phyloP scores from a whole-genome alignment of 2,113 vertebrate species.

The Lutjanus erythropterus region DNA sequence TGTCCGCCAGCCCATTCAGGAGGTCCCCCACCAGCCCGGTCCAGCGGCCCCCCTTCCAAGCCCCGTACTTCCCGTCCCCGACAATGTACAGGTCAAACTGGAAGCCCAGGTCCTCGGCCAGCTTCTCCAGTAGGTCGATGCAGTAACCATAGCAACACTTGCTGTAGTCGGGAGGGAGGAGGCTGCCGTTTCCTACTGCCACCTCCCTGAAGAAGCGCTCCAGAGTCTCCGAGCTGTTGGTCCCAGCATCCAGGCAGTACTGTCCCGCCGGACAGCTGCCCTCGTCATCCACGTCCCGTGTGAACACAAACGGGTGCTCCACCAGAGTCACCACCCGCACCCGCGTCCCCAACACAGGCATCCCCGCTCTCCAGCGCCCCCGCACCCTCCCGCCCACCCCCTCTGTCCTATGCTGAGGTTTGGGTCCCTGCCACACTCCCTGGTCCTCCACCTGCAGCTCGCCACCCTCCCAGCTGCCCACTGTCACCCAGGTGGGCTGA shows the following conservation, averaged over 20 bases:
- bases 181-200: conserved; percentile 77
- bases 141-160: conserved; percentile 95
- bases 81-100: conserved; percentile 93
- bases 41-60: conserved; percentile 91
- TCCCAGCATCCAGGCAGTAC: conserved; percentile 90
- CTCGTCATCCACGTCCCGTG: conserved; percentile 89
- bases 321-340: conserved; percentile 92
- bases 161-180: conserved; percentile 76
- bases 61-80: conserved; percentile 92
- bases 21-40: conserved; percentile 93
- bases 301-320: conserved; percentile 94
- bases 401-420: conserved; percentile 50
- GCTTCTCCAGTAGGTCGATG: conserved; percentile 92
- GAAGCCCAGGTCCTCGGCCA: conserved; percentile 90
- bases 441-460: conserved; percentile 86
- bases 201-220: conserved; percentile 86
- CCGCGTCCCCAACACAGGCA: conserved; percentile 59
- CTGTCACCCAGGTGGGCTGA: conserved; percentile 91
- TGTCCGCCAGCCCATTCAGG: conserved; percentile 89
- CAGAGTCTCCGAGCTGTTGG: conserved; percentile 85
- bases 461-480: conserved; percentile 88
- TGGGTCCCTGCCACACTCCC: conserved; percentile 73
- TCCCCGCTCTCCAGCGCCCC: conserved; percentile 68
- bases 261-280: conserved; percentile 91
- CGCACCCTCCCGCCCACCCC: conserved; percentile 40